Evolutionary conservation across 2,113 vertebrate genomes (phyloP).

Genomic region (Erinaceus europaeus): DNA sequence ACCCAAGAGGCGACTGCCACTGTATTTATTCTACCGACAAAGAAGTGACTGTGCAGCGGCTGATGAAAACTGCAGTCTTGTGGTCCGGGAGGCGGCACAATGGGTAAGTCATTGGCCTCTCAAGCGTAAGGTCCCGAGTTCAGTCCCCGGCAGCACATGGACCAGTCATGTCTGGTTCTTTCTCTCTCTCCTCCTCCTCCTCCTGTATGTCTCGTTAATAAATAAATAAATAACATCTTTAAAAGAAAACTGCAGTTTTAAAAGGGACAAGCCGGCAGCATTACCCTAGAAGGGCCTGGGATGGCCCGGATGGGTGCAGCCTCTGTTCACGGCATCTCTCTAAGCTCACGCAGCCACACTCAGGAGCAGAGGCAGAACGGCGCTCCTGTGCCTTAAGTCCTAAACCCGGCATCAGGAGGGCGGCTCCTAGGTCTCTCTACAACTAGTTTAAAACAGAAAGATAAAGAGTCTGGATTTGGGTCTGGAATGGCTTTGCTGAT

Average conservation of each 20-base stretch:
- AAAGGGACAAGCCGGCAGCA: not conserved
- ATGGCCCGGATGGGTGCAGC: not conserved
- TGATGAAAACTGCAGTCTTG: not conserved
- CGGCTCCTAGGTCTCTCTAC: accelerated
- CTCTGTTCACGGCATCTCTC: not conserved
- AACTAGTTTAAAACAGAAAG: not conserved
- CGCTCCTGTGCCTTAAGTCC: not conserved
- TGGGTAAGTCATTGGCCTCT: no score
- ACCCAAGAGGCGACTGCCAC: not conserved
- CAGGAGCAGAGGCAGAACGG: not conserved
- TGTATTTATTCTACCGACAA: not conserved
- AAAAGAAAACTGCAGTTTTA: constrained; percentile 6
- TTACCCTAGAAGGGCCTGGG: not conserved
- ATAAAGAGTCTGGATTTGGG: no score
- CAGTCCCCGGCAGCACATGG: no score
- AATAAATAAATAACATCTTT: no score
- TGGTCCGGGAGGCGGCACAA: no score
- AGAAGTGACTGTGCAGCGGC: not conserved
- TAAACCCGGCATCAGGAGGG: not conserved
- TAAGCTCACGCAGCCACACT: not conserved
- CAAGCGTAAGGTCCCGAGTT: no score
- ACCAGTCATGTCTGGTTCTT: no score
- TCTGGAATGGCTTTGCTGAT: not conserved
- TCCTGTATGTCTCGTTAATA: no score
- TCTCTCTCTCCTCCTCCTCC: no score